These are phyloP conservation scores for Drosophila bocqueti DNA, from an alignment of 1,140 invertebrate species.

Conservation along the genomic window DNA sequence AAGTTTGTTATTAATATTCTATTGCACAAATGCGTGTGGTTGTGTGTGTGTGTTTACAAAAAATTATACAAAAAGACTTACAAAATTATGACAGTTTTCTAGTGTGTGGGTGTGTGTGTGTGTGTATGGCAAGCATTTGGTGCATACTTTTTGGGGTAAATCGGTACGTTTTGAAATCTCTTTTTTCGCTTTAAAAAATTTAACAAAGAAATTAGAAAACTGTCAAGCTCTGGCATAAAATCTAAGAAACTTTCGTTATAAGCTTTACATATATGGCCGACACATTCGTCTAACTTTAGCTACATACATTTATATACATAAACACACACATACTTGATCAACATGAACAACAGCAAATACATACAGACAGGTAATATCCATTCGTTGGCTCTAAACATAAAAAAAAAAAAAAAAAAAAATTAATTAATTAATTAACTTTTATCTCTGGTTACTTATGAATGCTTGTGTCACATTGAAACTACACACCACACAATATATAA, in stretches of 20 bases:
- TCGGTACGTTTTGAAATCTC: neutral
- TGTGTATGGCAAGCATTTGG: constrained; percentile 34
- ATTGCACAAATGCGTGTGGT: constrained; percentile 32
- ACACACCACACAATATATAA: constrained; percentile 24
- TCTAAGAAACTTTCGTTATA: neutral
- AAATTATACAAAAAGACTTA: constrained; percentile 40
- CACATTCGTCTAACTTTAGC: constrained; percentile 37
- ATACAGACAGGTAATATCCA: constrained; percentile 39
- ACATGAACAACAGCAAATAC: constrained; percentile 46
- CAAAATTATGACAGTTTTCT: constrained; percentile 19
- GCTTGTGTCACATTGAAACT: constrained; percentile 35
- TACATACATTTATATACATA: constrained; percentile 38
- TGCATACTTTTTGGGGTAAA: constrained; percentile 60
- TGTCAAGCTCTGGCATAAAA: neutral
- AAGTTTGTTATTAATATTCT: constrained; percentile 21
- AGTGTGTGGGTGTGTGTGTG: constrained; percentile 4
- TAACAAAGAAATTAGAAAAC: neutral
- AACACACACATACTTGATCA: constrained; percentile 26
- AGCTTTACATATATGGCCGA: constrained; percentile 33
- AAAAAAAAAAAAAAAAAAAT: constrained; percentile 11
- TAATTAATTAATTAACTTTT: neutral
- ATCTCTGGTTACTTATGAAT: constrained; percentile 19
- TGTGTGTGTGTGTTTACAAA: constrained; percentile 13
- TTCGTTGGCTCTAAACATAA: constrained; percentile 34
- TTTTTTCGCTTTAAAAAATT: neutral